phyloP scores from a whole-genome alignment of 2,797 vertebrate genomes.

The Neostethus bicornis region DNA sequence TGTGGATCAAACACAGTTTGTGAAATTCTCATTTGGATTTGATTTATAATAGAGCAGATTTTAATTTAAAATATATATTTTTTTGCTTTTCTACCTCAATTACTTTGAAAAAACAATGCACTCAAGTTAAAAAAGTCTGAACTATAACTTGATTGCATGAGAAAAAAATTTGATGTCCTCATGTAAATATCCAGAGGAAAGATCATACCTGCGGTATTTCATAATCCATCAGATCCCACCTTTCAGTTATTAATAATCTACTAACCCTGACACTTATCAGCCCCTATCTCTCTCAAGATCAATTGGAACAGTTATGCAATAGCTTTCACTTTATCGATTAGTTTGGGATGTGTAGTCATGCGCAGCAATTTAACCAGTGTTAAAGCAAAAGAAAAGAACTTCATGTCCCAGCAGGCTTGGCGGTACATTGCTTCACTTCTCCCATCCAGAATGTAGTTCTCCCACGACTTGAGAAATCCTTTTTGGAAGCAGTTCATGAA shows the following conservation, averaged over 20 bases:
- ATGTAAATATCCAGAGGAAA: conserved; percentile 7
- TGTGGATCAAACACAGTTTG: not conserved
- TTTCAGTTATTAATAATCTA: conserved; percentile 6
- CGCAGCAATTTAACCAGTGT: conserved; percentile 49
- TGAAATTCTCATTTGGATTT: not conserved
- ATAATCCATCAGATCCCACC: conserved; percentile 19
- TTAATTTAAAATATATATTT: no score
- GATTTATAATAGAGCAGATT: no score
- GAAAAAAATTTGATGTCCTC: no score
- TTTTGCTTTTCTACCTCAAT: no score
- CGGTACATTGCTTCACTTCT: conserved; percentile 62
- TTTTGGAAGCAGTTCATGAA: conserved; percentile 71
- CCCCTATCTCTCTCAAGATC: conserved; percentile 52
- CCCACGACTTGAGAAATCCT: conserved; percentile 61
- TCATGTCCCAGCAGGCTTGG: conserved; percentile 69
- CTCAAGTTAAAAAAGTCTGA: no score
- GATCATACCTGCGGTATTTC: no score
- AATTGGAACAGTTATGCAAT: conserved; percentile 64
- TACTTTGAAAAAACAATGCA: no score
- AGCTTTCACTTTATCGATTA: conserved; percentile 56
- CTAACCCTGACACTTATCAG: conserved; percentile 19
- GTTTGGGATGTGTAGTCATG: conserved; percentile 69
- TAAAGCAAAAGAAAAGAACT: conserved; percentile 51
- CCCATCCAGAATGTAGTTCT: conserved; percentile 68
- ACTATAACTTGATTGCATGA: no score